These are phyloP conservation scores for Struthidea cinerea DNA, from an alignment of 2,113 vertebrate genomes.

Conservation along the genomic window DNA sequence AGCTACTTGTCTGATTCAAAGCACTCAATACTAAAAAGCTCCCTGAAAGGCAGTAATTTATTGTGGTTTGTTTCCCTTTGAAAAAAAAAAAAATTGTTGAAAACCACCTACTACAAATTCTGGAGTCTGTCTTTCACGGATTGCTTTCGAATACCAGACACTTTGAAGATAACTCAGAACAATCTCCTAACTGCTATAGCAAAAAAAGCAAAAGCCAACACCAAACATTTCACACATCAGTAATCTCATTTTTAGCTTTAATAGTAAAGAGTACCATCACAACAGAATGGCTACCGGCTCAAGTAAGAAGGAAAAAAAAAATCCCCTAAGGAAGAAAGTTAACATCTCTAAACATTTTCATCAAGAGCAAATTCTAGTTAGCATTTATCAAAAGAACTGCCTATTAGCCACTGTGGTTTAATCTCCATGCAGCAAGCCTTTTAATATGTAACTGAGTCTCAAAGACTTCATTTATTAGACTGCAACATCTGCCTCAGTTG, in stretches of 20 bases:
- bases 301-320: background rate
- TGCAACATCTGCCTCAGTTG: background rate
- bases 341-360: background rate
- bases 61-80: background rate
- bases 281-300: background rate
- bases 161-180: background rate
- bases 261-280: background rate
- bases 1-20: background rate
- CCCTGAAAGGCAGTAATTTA: background rate
- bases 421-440: background rate
- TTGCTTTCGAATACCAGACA: background rate
- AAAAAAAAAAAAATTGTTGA: background rate
- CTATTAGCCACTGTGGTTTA: background rate
- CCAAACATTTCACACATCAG: background rate
- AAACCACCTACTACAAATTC: background rate
- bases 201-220: background rate
- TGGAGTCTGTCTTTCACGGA: background rate
- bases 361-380: background rate
- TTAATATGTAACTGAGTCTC: background rate
- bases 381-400: background rate
- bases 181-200: background rate
- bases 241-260: background rate
- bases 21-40: background rate
- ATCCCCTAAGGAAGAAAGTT: background rate
- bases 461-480: background rate